Base-by-base conservation (phyloP, 2,888 invertebrate genomes). In the Drosophila paramelanica region DNA sequence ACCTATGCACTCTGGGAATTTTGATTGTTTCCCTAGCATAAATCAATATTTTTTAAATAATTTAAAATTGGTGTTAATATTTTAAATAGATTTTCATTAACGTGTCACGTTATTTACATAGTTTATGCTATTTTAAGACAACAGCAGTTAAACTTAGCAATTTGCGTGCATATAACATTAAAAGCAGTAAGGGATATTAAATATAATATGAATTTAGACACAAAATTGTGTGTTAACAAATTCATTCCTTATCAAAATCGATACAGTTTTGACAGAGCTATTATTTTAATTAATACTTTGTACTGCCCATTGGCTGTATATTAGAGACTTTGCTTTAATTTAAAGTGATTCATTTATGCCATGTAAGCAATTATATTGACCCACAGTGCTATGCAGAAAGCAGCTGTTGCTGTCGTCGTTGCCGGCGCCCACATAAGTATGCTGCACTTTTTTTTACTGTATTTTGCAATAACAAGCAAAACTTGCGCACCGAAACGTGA, bases 351-450 rank as follows among this genome's bases (percentile, higher is more conserved):
- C 4, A 36, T 36, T 13, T 5, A 13, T 36, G 13, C 13, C 1
- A 36, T 13, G 13, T 11, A 13, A 36, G 13, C 5, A 3, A 13
- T 13, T 36, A 4, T 36, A 36, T 36, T 36, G 13, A 5, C 13
- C 36, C 36, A 36, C 36, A 36, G 36, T 36, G 36, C 36, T 13
- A 36, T 65, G 67, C 61, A 46, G 53, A 60, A 66, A 61, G 57
- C 65, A 66, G 66, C 60, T 74, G 69, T 50, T 41, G 62, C 55
- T 55, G 58, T 52, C 59, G 73, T 42, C 56, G 41, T 36, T 33
- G 64, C 23, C 38, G 43, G 23, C 45, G 68, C 79, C 67, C 86
- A 69, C 59, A 82, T 81, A 88, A 83, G 83, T 82, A 71, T 77
- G 65, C 81, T 74, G 49, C 68, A 74, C 56, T 72, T 59, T 66